phyloP scores from a whole-genome alignment of 35 echinoderm and acorn worm species.

The Apostichopus californicus region DNA sequence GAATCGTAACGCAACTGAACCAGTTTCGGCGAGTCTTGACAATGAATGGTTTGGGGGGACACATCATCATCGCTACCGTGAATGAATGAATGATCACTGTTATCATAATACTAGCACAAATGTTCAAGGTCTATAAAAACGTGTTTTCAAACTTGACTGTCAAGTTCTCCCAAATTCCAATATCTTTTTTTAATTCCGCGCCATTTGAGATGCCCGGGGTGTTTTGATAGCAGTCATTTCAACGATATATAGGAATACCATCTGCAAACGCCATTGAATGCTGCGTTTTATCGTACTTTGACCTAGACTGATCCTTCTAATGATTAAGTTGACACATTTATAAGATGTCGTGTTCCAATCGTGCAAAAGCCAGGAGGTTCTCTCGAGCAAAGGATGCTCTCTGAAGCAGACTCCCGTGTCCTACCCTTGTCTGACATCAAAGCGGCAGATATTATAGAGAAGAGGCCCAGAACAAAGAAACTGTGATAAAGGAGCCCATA shows the following conservation, averaged over 20 bases:
- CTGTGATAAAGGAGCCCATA: too few relatives aligned
- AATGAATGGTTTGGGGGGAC: too few relatives aligned
- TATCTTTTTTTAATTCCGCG: constrained; percentile 12
- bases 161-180: neutral
- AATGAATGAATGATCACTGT: neutral
- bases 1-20: too few relatives aligned
- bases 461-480: too few relatives aligned
- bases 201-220: constrained; percentile 40
- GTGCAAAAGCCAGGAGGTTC: too few relatives aligned
- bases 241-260: neutral
- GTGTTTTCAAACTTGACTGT: neutral
- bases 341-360: neutral
- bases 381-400: too few relatives aligned
- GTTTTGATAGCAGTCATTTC: constrained; percentile 16
- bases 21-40: too few relatives aligned
- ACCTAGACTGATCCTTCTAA: neutral
- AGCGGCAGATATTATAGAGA: too few relatives aligned
- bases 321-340: neutral
- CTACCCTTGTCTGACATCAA: too few relatives aligned
- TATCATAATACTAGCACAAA: neutral
- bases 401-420: too few relatives aligned
- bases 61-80: too few relatives aligned
- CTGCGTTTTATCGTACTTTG: neutral
- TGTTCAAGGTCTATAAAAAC: neutral
- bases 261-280: constrained; percentile 26